A percentile compares a stretch with the other conserved stretches of the same genome.
phyloP scores from a whole-genome alignment of 2,113 vertebrate genomes.

The Vicugna pacos region DNA sequence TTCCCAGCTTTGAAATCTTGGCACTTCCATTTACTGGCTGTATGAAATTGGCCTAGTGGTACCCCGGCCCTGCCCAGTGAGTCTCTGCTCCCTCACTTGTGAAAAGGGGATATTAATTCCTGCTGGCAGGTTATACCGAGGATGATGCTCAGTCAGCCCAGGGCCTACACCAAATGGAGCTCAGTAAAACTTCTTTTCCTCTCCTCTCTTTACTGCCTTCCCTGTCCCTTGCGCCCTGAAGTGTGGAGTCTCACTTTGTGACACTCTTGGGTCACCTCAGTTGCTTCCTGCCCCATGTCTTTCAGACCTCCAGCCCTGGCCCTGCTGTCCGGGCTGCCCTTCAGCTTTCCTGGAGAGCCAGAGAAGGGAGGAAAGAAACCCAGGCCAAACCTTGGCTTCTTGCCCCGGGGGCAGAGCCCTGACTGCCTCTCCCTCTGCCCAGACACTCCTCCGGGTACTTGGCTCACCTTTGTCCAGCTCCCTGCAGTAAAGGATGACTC shows the following conservation, averaged over 20 bases:
- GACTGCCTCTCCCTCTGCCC: not conserved
- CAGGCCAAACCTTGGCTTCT: not conserved
- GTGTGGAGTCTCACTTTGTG: not conserved
- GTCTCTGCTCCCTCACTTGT: not conserved
- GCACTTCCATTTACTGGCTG: not conserved
- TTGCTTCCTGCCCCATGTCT: not conserved
- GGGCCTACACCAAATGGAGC: not conserved
- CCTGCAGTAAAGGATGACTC: not conserved
- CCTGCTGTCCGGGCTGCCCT: not conserved
- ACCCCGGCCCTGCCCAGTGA: accelerated
- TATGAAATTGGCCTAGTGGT: not conserved
- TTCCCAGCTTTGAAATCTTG: not conserved
- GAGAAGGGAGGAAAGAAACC: not conserved
- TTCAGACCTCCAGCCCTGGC: not conserved
- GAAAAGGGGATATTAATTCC: not conserved
- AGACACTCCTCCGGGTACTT: not conserved
- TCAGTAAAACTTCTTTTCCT: not conserved
- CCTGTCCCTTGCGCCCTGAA: not conserved
- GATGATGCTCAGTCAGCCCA: not conserved
- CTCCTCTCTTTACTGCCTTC: not conserved
- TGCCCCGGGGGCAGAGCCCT: not conserved
- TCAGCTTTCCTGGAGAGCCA: not conserved
- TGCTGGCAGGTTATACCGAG: accelerated
- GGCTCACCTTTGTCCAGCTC: not conserved
- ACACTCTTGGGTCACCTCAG: too few relatives aligned